phyloP scores from a whole-genome alignment of 2,888 invertebrate species.

The Lagria hirta region DNA sequence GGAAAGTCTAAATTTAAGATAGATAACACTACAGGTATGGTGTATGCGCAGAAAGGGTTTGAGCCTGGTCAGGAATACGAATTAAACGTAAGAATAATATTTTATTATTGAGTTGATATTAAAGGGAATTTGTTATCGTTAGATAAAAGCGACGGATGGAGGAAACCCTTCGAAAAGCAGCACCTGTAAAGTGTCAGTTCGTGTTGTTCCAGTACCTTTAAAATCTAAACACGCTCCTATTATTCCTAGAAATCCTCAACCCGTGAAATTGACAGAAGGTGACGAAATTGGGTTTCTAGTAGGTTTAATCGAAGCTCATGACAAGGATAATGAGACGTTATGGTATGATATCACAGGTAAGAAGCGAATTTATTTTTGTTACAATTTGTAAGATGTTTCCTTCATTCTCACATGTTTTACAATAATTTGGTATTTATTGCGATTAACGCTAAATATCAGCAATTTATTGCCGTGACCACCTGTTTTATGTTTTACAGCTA shows the following conservation, averaged over 20 bases:
- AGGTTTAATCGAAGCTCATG: conserved; percentile 79
- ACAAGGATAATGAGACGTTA: conserved; percentile 82
- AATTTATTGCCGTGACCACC: no score
- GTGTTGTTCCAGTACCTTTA: conserved; percentile 62
- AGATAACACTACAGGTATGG: conserved; percentile 77
- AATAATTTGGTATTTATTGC: no score
- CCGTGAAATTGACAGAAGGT: conserved; percentile 77
- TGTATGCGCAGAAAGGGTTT: conserved; percentile 74
- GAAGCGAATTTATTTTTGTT: conserved; percentile 44
- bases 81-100: conserved; percentile 59
- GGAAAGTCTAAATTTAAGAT: conserved; percentile 81
- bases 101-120: background rate
- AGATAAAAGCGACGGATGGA: conserved; percentile 82
- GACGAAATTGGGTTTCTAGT: conserved; percentile 87
- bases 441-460: no score
- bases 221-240: conserved; percentile 64
- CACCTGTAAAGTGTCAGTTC: conserved; percentile 73
- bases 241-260: conserved; percentile 64
- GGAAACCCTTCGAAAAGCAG: conserved; percentile 74
- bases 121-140: conserved; percentile 28
- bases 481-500: no score
- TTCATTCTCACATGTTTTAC: background rate
- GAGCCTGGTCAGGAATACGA: conserved; percentile 69
- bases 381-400: background rate
- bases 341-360: conserved; percentile 90